These are phyloP conservation scores for Incurvaria masculella DNA, from an alignment of 2,888 invertebrate genomes.

Conservation along the genomic window DNA sequence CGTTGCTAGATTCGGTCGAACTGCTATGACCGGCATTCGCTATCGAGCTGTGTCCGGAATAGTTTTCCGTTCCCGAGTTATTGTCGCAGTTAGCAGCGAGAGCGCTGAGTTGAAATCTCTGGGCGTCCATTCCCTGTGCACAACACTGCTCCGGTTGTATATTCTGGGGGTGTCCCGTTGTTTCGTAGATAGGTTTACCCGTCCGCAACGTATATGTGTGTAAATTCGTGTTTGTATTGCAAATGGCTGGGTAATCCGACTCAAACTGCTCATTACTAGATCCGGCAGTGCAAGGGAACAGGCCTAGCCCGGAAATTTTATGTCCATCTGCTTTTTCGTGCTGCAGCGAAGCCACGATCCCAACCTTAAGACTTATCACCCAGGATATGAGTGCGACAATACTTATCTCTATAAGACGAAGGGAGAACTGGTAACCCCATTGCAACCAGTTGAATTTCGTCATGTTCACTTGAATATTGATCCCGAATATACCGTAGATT, in stretches of 20 bases:
- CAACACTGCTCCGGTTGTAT: constrained; percentile 45
- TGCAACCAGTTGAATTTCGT: constrained; percentile 81
- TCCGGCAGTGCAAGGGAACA: constrained; percentile 79
- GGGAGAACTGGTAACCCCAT: constrained; percentile 88
- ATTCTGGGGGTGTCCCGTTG: constrained; percentile 39
- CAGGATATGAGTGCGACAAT: constrained; percentile 83
- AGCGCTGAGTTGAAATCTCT: constrained; percentile 51
- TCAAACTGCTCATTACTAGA: constrained; percentile 84
- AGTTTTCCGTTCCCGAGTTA: constrained; percentile 62
- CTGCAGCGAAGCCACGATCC: constrained; percentile 55
- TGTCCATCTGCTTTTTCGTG: constrained; percentile 68
- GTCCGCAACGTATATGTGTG: constrained; percentile 79
- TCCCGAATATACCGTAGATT: constrained; percentile 67
- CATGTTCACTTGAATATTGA: constrained; percentile 50
- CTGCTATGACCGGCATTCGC: constrained; percentile 53
- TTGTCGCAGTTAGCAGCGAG: constrained; percentile 56
- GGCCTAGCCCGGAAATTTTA: constrained; percentile 70
- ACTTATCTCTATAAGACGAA: constrained; percentile 82
- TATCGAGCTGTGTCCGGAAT: constrained; percentile 59
- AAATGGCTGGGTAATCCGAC: constrained; percentile 81
- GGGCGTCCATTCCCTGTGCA: constrained; percentile 40
- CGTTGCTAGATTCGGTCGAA: constrained; percentile 52
- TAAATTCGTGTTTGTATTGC: constrained; percentile 81
- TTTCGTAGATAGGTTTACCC: constrained; percentile 74
- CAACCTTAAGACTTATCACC: constrained; percentile 74